phyloP scores from a whole-genome alignment of 2,113 vertebrate species.

The Fregata magnificens region DNA sequence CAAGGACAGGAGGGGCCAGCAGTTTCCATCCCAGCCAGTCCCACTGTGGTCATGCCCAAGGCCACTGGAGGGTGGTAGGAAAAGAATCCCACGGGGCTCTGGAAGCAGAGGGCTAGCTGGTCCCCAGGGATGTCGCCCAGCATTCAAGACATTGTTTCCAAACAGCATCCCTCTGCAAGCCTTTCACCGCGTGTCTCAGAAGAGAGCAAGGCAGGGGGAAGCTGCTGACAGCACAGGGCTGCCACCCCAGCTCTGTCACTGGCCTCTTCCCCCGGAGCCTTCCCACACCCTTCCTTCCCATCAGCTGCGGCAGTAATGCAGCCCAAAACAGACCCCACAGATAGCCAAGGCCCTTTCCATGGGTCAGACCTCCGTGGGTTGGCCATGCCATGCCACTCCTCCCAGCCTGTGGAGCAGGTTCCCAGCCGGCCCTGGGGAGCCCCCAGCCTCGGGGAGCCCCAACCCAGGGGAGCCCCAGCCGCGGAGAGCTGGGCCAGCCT shows the following conservation, averaged over 20 bases:
- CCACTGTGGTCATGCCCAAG: neutral
- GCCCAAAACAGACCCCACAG: neutral
- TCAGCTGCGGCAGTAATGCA: neutral
- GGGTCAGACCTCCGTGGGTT: neutral
- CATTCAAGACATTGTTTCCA: neutral
- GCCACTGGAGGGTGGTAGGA: neutral
- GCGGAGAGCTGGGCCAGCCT: neutral
- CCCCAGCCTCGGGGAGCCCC: neutral
- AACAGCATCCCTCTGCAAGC: neutral
- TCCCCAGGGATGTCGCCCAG: neutral
- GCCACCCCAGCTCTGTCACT: neutral
- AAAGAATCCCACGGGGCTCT: neutral
- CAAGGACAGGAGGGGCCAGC: neutral
- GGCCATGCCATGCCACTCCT: neutral
- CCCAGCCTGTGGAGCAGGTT: neutral
- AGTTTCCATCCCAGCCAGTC: neutral
- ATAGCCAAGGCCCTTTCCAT: neutral
- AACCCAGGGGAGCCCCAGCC: fast-evolving
- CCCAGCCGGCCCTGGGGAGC: neutral
- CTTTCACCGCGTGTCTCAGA: neutral
- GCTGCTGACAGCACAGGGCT: fast-evolving
- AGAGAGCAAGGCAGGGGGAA: neutral
- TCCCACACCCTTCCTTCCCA: neutral
- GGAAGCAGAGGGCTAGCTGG: neutral
- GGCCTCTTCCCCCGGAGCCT: neutral